Evolutionary conservation across 2,113 vertebrate species (phyloP), one percentile per base, ranked within the genome.

Genomic region (Nibea coibor): DNA sequence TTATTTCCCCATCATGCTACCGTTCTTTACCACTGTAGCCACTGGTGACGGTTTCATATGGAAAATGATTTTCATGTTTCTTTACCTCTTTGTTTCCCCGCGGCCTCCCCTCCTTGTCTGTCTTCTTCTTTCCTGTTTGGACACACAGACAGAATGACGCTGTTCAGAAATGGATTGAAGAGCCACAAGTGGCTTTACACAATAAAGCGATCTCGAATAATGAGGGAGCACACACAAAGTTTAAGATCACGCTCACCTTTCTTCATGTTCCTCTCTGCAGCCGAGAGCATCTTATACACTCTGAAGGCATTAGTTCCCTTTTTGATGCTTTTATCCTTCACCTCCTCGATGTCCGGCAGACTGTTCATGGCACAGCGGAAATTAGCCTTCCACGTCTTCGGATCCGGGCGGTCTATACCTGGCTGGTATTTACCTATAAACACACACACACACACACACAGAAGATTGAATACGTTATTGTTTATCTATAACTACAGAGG

Each of bases 321-420:
- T 92, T 99, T 99, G 91, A 96, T 87, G 87, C 98, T 99, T 86
- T 95, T 96, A 69, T 97, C 97, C 88, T 98, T 99, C 74, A 99
- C 97, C 84, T 99, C 98, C 81, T 98, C 96, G 0, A 99, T 99
- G 92, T 99, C 98, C 0, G 97, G 97, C 67, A 99, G 90, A 0
- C 98, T 99, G 89, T 99, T 99, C 98, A 99, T 98, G 35, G 98
- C 98, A 56, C 98, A 99, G 57, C 98, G 98, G 82, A 99, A 99
- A 66, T 99, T 99, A 0, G 98, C 97, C 89, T 99, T 99, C 98
- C 98, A 99, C 0, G 98, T 99, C 92, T 99, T 99, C 0, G 98
- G 97, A 78, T 99, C 98, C 0, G 97, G 95, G 1, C 95, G 91
- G 82, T 96, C 96, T 19, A 95, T 85, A 0, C 96, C 97, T 2